Evolutionary conservation across 1,140 invertebrate species (phyloP).

Genomic region (Caenorhabditis inopinata): DNA sequence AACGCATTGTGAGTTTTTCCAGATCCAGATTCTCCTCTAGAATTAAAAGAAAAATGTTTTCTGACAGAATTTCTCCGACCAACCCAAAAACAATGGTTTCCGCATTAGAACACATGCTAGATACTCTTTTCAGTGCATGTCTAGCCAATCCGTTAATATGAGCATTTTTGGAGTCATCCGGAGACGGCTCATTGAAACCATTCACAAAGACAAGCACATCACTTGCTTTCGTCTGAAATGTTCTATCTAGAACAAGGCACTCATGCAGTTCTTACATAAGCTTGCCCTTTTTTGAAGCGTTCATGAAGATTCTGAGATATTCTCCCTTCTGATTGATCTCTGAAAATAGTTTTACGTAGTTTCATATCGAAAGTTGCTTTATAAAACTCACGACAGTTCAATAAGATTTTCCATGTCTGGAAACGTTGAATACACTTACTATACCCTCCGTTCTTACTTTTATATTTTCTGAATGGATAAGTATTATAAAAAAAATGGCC

Average conservation of each 20-base stretch:
- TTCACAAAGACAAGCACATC: background rate
- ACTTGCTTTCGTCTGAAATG: slow-evolving; percentile 4
- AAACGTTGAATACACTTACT: too few relatives aligned
- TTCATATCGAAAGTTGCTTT: too few relatives aligned
- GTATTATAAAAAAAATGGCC: background rate
- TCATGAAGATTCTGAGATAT: slow-evolving; percentile 16
- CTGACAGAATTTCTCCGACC: background rate
- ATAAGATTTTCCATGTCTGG: slow-evolving; percentile 2
- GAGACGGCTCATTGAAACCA: background rate
- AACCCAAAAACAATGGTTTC: slow-evolving; percentile 32
- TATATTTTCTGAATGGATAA: background rate
- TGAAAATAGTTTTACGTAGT: background rate
- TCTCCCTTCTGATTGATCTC: slow-evolving; percentile 9
- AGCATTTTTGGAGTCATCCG: background rate
- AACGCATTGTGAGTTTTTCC: slow-evolving; percentile 39
- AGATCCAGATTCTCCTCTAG: slow-evolving; percentile 45
- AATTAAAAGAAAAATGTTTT: background rate
- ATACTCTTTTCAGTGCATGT: background rate
- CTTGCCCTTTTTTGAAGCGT: background rate
- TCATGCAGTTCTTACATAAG: too few relatives aligned
- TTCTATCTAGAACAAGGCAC: too few relatives aligned
- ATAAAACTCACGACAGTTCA: background rate
- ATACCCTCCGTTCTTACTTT: too few relatives aligned
- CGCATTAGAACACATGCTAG: slow-evolving; percentile 3
- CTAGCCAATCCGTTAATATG: background rate